Evolutionary conservation across 1,140 invertebrate species (phyloP).

Genomic region (Cheumatopsyche charites): DNA sequence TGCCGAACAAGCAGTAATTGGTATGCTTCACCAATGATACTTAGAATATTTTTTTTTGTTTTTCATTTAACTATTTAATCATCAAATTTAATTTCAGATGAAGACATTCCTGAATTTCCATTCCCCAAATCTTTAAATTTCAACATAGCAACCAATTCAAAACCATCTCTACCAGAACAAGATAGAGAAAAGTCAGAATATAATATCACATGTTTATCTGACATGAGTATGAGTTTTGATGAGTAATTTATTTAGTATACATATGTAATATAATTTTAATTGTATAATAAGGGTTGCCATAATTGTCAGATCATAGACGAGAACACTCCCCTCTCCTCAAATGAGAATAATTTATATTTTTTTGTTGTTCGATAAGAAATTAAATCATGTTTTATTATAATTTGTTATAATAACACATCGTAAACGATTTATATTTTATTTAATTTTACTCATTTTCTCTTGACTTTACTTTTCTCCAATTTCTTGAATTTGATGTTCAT

Average conservation of each 20-base stretch:
- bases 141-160: constrained; percentile 41
- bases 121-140: constrained; percentile 50
- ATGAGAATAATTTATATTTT: too few species aligned
- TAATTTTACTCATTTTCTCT: too few species aligned
- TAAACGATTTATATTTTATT: too few species aligned
- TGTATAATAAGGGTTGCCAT: too few species aligned
- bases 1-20: constrained; percentile 39
- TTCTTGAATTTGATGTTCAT: too few species aligned
- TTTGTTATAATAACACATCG: too few species aligned
- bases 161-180: constrained; percentile 16
- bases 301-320: too few species aligned
- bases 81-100: constrained; percentile 52
- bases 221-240: constrained; percentile 63
- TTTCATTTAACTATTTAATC: not conserved
- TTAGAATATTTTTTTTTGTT: not conserved
- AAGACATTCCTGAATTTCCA: constrained; percentile 58
- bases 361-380: too few species aligned
- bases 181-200: constrained; percentile 42
- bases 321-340: too few species aligned
- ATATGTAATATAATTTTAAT: too few species aligned
- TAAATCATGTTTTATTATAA: too few species aligned
- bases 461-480: too few species aligned
- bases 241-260: constrained; percentile 1
- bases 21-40: constrained; percentile 10
- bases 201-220: constrained; percentile 54